Base-by-base conservation (phyloP, 2,797 vertebrate species). In the Nannoperca obscura region DNA sequence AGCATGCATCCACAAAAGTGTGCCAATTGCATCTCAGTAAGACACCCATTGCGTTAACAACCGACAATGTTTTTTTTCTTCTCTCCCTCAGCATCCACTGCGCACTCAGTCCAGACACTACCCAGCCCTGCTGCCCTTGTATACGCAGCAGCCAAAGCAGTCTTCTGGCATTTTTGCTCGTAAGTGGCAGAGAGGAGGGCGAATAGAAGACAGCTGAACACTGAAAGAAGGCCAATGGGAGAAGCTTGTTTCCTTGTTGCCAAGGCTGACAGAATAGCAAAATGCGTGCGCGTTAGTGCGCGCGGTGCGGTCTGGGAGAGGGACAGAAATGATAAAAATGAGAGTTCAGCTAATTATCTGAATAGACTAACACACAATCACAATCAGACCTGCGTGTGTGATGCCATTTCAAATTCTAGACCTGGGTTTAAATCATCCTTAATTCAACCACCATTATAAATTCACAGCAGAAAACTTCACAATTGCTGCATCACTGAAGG, bases 101-200 rank as follows among this genome's bases (percentile, higher is more conserved):
- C 88, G 86, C 82, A 86, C 76, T 60, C 74, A 74, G 81, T 67
- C 77, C 88, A 57, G 81, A 86, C 80, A 86, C 88, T 83, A 59
- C 91, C 90, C 89, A 86, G 75, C 88, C 88, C 80, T 58, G 69
- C 74, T 88, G 86, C 76, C 83, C 88, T 82, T 88, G 79, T 63
- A 78, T 84, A 80, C 78, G 92, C 88, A 84, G 87, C 80, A 84
- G 64, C 58, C 63, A 44, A 82, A 57, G 53, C 55, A 78, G 34
- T 24, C 71, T 84, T 19, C 70, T 47, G 58, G 75, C 71, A 67
- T 17, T 42, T 81, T 61, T 44, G 30, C 24, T 14, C 44, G 64
- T 82, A 94, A 94, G 81, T 91, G 93, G 78, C 92, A 87, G 82
- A 0, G 59, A 19, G 4, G 34, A 52, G 46, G 53, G 69, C 94